Conservation (phyloP, 2,888 invertebrate species). For the Liposcelis brunnea region DNA sequence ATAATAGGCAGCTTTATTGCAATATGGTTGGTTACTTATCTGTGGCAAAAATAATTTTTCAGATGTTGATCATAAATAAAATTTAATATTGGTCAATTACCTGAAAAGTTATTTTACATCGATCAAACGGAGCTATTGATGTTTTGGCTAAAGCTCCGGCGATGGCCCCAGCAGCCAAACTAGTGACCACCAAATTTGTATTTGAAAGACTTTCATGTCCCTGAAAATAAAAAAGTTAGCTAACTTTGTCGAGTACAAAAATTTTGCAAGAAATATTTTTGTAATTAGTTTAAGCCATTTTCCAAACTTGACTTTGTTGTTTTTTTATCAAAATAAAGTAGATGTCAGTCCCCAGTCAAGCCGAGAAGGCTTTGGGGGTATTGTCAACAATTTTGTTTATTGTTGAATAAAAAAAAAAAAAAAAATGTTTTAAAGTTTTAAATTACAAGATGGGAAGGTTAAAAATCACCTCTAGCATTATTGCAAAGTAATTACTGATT, state of each 20-base stretch:
- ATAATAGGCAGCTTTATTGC: conserved; percentile 47
- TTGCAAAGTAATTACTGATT: no score
- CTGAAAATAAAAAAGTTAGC: conserved; percentile 21
- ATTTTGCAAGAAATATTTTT: neutral
- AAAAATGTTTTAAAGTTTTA: no score
- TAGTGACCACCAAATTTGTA: conserved; percentile 51
- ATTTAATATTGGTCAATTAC: conserved; percentile 50
- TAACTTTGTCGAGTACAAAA: no score
- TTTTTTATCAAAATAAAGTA: no score
- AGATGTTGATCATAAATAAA: neutral
- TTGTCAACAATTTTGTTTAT: no score
- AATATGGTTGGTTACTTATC: conserved; percentile 48
- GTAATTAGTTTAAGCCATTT: neutral
- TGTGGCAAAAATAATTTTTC: conserved; percentile 13
- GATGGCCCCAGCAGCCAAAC: conserved; percentile 75
- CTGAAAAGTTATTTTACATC: conserved; percentile 98
- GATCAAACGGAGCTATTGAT: conserved; percentile 87
- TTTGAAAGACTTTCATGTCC: conserved; percentile 25
- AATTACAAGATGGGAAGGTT: no score
- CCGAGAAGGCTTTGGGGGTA: no score
- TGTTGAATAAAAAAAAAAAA: no score
- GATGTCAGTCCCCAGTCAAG: no score
- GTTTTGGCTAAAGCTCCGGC: conserved; percentile 95
- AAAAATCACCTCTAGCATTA: no score
- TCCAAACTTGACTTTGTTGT: no score